These are phyloP conservation scores for Bembecia ichneumoniformis DNA, from an alignment of 2,888 invertebrate genomes.

Conservation along the genomic window DNA sequence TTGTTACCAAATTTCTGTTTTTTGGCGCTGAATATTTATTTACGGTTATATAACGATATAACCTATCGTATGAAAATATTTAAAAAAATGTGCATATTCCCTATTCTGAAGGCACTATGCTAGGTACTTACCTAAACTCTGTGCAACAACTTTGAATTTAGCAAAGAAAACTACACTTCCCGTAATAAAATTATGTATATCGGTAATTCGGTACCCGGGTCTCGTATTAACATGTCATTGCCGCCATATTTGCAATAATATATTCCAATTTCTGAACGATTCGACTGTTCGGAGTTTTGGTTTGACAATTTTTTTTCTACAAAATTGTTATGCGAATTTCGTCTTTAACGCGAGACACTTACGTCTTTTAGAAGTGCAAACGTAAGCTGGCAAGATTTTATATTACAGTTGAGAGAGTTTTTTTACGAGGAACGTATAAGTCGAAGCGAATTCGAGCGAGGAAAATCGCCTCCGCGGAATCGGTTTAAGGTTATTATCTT, in stretches of 20 bases:
- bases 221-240: constrained; percentile 68
- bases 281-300: constrained; percentile 19
- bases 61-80: no score
- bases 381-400: constrained; percentile 22
- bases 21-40: no score
- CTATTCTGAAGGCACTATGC: background rate
- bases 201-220: constrained; percentile 53
- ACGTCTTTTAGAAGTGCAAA: background rate
- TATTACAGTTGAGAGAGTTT: constrained; percentile 33
- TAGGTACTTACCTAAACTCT: no score
- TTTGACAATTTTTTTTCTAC: background rate
- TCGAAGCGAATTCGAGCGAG: constrained; percentile 26
- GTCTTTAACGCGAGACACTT: background rate
- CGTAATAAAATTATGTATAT: constrained; percentile 65
- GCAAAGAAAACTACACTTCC: constrained; percentile 25
- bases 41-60: no score
- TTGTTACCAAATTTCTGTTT: no score
- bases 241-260: constrained; percentile 64
- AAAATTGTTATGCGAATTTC: background rate
- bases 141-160: background rate
- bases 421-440: constrained; percentile 44
- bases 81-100: no score
- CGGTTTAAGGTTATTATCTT: no score
- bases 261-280: constrained; percentile 44
- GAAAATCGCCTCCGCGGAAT: constrained; percentile 36